Base-by-base conservation (phyloP, 2,797 vertebrate species). In the Rhabdophis nuchalis region DNA sequence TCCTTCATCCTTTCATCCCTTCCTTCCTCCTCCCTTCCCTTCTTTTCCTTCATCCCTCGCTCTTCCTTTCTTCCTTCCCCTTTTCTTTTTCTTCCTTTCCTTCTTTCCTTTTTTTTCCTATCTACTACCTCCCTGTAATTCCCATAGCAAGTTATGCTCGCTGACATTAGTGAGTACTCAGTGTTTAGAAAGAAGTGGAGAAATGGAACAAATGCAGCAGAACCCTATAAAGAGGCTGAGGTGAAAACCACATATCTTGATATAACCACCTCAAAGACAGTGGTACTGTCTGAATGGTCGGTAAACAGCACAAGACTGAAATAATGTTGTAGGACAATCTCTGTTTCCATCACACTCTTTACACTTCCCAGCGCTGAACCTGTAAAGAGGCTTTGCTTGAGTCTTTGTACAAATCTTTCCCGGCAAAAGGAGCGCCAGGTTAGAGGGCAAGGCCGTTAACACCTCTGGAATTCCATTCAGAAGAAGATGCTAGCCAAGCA, bases 61-160 rank as follows among this genome's bases (percentile, higher is more conserved):
- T 57, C 57, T 58, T 58, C 6, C 3, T 60, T 27, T 0, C 20
- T 60, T 60, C 5, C 3, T 29, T 29, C 6, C 56, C 23, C 8
- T 2, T 6, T 60, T 27, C 9, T 3, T 58, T 58, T 58, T 58
- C 8, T 6, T 60, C 11, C 9, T 3, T 58, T 58, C 8, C 25
- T 60, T 61, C 10, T 2, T 61, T 61, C 3, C 60, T 29, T 11
- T 1, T 11, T 1, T 4, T n/a, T 0, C 41, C 1, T 32, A 1
- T 32, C 68, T 18, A 20, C n/a, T 32, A 32, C 14, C 1, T 18
- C 18, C 36, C 36, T 23, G 20, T 20, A 41, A 77, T 77, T 77
- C 8, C 72, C 36, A 41, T 23, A 41, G 72, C 18, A 77, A 23
- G 72, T 41, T 68, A 27, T 13, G 41, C 23, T 32, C 32, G 36